Percentiles rank a stretch among this genome's conserved stretches.
Conservation (phyloP, 2,113 vertebrate genomes). For the Larimichthys polyactis region DNA sequence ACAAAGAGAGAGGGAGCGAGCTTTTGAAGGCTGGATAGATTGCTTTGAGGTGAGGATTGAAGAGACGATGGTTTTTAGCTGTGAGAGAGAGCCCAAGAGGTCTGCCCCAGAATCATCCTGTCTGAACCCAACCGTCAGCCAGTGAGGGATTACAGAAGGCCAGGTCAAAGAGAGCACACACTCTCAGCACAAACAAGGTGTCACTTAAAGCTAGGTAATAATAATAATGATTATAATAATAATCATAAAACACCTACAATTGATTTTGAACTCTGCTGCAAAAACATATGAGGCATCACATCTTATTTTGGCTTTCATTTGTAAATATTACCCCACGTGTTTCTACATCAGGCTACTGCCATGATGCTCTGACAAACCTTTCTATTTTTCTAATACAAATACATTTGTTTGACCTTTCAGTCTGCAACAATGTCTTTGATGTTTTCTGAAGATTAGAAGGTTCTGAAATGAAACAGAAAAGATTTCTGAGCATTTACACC, state of each 20-base stretch:
- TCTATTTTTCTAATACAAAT: too few relatives aligned
- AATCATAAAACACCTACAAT: background rate
- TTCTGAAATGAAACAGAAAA: too few relatives aligned
- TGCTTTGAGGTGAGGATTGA: constrained; percentile 53
- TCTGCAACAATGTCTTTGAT: too few relatives aligned
- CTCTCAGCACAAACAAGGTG: background rate
- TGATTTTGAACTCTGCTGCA: background rate
- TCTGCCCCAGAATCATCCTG: constrained; percentile 42
- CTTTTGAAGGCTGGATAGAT: constrained; percentile 53
- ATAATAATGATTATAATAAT: background rate
- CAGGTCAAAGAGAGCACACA: constrained; percentile 42
- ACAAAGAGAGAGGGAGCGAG: background rate
- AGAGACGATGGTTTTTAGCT: constrained; percentile 54
- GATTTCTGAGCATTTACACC: too few relatives aligned
- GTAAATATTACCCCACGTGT: background rate
- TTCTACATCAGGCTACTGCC: background rate
- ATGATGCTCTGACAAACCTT: too few relatives aligned
- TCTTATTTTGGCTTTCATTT: background rate
- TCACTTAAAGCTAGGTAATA: background rate
- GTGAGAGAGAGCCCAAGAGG: constrained; percentile 44
- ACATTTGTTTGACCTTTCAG: too few relatives aligned
- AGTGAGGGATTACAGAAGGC: constrained; percentile 53
- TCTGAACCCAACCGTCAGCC: constrained; percentile 48
- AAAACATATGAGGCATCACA: background rate
- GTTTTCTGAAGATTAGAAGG: too few relatives aligned